These are phyloP conservation scores for Eriosoma lanigerum DNA, from an alignment of 1,140 invertebrate genomes.

Conservation along the genomic window DNA sequence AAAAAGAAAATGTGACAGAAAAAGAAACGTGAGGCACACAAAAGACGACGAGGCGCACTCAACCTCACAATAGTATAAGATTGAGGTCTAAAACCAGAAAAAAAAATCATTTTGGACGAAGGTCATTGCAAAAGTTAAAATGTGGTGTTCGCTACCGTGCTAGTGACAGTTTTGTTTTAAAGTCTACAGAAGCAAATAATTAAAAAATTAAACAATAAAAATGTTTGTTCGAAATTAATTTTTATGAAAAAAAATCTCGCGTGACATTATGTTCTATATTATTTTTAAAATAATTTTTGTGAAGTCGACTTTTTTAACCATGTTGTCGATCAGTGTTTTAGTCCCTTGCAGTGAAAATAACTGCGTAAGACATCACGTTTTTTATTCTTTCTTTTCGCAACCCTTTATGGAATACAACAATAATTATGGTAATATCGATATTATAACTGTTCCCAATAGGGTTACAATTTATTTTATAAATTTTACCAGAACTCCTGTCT, in stretches of 20 bases:
- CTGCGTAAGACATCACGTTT: too few relatives aligned
- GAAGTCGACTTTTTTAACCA: neutral
- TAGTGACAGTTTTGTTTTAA: slow-evolving; percentile 25
- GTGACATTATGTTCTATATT: too few relatives aligned
- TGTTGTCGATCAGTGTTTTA: too few relatives aligned
- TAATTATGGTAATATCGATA: too few relatives aligned
- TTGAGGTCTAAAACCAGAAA: neutral
- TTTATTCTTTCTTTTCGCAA: too few relatives aligned
- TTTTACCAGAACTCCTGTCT: slow-evolving; percentile 35
- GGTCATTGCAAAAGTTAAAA: slow-evolving; percentile 4
- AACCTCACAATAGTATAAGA: neutral
- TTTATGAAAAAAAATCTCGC: neutral
- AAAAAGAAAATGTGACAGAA: slow-evolving; percentile 7
- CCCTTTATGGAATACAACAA: too few relatives aligned
- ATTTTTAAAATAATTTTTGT: neutral
- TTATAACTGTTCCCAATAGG: neutral
- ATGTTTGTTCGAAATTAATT: neutral
- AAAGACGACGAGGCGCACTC: neutral
- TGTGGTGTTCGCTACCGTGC: neutral
- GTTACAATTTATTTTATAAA: slow-evolving; percentile 43
- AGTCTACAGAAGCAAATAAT: neutral
- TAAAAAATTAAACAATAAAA: neutral
- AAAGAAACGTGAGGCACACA: neutral
- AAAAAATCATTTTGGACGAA: neutral
- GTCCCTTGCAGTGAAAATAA: too few relatives aligned